phyloP scores from a whole-genome alignment of 2,113 vertebrate species.

The Barbus barbus region DNA sequence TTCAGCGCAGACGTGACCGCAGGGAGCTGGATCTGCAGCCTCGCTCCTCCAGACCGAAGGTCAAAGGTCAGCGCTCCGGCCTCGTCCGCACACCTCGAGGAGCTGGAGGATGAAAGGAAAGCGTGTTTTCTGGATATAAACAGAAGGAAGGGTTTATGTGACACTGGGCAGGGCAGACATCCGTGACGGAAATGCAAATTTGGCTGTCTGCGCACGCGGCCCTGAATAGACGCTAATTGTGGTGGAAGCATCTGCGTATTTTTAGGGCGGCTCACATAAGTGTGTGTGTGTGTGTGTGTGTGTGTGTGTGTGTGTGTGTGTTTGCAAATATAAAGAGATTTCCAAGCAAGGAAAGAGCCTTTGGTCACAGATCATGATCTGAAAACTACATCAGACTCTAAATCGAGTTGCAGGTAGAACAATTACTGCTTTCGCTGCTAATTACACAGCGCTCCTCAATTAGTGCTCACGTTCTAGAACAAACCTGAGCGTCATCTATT shows the following conservation, averaged over 20 bases:
- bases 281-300: background rate
- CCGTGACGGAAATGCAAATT: slow-evolving; percentile 59
- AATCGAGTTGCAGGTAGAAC: background rate
- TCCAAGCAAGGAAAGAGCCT: slow-evolving; percentile 18
- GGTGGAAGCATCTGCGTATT: slow-evolving; percentile 60
- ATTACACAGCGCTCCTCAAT: background rate
- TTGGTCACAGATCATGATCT: slow-evolving; percentile 49
- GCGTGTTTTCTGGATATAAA: background rate
- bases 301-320: background rate
- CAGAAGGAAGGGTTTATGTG: slow-evolving; percentile 1
- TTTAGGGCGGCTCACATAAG: slow-evolving; percentile 56
- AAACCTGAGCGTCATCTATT: background rate
- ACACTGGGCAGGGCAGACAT: slow-evolving; percentile 37
- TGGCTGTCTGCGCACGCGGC: slow-evolving; percentile 49
- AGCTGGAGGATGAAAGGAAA: background rate
- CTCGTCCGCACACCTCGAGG: background rate
- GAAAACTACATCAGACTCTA: slow-evolving; percentile 1
- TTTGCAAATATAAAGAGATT: slow-evolving; percentile 11
- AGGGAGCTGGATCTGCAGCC: background rate
- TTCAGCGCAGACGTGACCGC: background rate
- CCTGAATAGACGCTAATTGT: slow-evolving; percentile 63
- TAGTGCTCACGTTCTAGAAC: background rate
- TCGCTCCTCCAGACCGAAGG: background rate
- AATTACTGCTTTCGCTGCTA: background rate
- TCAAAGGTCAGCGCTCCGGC: background rate